phyloP scores from a whole-genome alignment of 2,113 vertebrate species.

The Enhydra lutris region DNA sequence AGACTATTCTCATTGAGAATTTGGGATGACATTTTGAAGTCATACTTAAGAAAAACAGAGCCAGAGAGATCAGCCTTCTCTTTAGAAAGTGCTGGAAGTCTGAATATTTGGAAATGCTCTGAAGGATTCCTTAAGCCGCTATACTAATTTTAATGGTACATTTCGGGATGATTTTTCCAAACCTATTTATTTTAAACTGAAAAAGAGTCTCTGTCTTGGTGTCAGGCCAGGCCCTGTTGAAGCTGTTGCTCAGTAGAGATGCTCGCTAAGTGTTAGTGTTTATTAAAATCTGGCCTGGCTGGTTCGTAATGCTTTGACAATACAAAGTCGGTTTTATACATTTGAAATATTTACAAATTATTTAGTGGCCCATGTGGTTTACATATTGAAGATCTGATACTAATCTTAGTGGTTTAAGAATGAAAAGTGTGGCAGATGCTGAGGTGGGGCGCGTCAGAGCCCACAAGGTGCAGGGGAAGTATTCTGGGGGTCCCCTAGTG shows the following conservation, averaged over 20 bases:
- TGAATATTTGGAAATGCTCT: neutral
- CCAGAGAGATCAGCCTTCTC: neutral
- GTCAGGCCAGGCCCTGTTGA: neutral
- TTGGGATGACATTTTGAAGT: neutral
- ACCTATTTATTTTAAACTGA: neutral
- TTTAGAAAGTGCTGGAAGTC: constrained; percentile 45
- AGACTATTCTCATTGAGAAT: neutral
- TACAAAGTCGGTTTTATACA: neutral
- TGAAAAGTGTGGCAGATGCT: neutral
- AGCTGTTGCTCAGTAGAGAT: neutral
- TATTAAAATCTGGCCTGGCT: neutral
- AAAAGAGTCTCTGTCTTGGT: neutral
- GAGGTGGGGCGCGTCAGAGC: neutral
- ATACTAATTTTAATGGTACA: neutral
- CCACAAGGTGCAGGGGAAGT: neutral
- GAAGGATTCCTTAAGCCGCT: neutral
- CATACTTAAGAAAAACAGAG: neutral
- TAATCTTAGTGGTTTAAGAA: neutral
- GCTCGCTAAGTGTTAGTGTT: neutral
- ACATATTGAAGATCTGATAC: neutral
- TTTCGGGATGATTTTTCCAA: neutral
- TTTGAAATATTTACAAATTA: neutral
- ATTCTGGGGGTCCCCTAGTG: neutral
- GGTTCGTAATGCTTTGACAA: neutral
- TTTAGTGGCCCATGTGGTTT: neutral